Percentiles rank a stretch among this genome's conserved stretches.
These are phyloP conservation scores for Serilophus lunatus DNA, from an alignment of 2,113 vertebrate species.

Conservation along the genomic window DNA sequence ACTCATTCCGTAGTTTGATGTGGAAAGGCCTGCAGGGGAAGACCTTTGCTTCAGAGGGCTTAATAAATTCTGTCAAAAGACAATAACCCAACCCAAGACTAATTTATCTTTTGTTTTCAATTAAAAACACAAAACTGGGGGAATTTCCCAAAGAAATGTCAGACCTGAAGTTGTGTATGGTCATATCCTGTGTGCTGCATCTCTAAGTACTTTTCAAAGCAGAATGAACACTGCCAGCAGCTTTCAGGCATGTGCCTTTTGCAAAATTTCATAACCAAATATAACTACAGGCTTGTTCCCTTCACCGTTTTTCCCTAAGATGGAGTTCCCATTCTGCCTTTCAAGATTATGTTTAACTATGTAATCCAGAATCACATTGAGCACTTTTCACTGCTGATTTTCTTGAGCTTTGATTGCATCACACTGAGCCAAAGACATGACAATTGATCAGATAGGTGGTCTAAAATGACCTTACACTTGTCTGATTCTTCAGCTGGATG, in stretches of 20 bases:
- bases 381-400: not conserved
- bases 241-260: not conserved
- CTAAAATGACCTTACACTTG: not conserved
- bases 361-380: not conserved
- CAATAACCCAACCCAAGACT: not conserved
- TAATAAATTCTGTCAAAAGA: not conserved
- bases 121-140: not conserved
- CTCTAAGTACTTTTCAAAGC: not conserved
- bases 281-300: not conserved
- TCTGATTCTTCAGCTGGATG: not conserved
- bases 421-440: fast-evolving
- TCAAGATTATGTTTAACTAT: not conserved
- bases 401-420: not conserved
- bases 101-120: not conserved
- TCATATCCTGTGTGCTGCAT: not conserved
- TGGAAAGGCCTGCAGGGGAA: not conserved
- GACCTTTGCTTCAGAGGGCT: not conserved
- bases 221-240: not conserved
- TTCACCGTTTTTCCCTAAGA: not conserved
- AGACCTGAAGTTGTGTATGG: not conserved
- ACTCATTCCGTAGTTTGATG: not conserved
- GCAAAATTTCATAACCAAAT: not conserved
- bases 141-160: not conserved
- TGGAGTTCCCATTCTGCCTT: not conserved
- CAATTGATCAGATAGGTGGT: not conserved